These are phyloP conservation scores for Fissipunctia ypsillon DNA, from an alignment of 2,888 invertebrate genomes.

Conservation along the genomic window DNA sequence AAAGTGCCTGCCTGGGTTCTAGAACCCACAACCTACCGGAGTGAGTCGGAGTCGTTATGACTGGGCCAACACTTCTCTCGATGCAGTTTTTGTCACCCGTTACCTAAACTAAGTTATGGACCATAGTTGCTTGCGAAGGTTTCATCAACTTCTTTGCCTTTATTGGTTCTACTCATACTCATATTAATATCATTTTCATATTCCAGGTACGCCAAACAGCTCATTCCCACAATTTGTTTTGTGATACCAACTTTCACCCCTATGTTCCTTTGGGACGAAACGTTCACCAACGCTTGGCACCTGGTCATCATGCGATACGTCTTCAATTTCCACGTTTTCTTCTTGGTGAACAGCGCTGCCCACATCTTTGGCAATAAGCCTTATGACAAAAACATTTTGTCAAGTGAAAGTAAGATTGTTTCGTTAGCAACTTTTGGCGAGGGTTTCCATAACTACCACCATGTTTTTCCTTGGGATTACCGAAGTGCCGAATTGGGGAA, in stretches of 20 bases:
- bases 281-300: constrained; percentile 77
- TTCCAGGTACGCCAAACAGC: constrained; percentile 72
- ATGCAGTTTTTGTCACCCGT: neutral
- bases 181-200: neutral
- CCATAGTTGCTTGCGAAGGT: neutral
- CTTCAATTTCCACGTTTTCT: constrained; percentile 88
- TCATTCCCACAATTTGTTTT: constrained; percentile 54
- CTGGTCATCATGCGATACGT: constrained; percentile 88
- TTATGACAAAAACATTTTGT: constrained; percentile 80
- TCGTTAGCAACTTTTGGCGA: constrained; percentile 73
- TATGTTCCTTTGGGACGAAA: constrained; percentile 90
- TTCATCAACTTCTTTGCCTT: neutral
- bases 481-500: constrained; percentile 74
- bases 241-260: constrained; percentile 89
- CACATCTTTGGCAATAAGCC: constrained; percentile 88
- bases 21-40: too few relatives aligned
- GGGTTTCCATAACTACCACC: constrained; percentile 81
- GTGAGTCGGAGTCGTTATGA: neutral
- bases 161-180: neutral
- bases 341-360: constrained; percentile 92
- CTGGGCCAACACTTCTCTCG: neutral
- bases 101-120: neutral
- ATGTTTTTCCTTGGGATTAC: constrained; percentile 79
- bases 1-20: neutral
- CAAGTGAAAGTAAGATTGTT: constrained; percentile 68